Evolutionary conservation across 2,113 vertebrate genomes (phyloP).

Genomic region (Silurus glanis): DNA sequence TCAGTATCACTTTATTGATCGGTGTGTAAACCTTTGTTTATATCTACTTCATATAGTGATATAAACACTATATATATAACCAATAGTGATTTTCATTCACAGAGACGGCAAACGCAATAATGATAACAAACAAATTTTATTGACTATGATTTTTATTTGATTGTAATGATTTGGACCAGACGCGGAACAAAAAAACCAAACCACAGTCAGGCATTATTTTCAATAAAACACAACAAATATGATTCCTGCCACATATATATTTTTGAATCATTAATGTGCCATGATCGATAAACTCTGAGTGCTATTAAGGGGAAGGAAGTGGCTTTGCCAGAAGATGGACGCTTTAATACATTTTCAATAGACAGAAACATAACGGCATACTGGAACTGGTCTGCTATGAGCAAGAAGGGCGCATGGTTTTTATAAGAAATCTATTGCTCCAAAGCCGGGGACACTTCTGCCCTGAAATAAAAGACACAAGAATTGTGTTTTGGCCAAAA

Average conservation of each 20-base stretch:
- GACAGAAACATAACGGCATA: slow-evolving; percentile 24
- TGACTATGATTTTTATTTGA: not conserved
- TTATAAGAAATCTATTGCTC: slow-evolving; percentile 60
- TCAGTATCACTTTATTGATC: no score
- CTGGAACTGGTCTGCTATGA: slow-evolving; percentile 30
- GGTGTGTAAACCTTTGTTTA: no score
- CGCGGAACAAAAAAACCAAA: not conserved
- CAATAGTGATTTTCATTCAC: not conserved
- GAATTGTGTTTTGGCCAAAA: slow-evolving; percentile 52
- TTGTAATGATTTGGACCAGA: not conserved
- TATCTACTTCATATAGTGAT: not conserved
- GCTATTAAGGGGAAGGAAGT: slow-evolving; percentile 33
- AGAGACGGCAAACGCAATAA: not conserved
- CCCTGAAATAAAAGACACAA: slow-evolving; percentile 51
- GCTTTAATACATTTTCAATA: slow-evolving; percentile 56
- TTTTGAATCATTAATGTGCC: not conserved
- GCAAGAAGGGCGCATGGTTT: slow-evolving; percentile 48
- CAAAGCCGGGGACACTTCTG: slow-evolving; percentile 50
- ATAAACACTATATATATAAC: not conserved
- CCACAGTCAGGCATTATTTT: no score
- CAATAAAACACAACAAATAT: not conserved
- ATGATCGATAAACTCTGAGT: not conserved
- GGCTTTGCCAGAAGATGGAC: slow-evolving; percentile 40
- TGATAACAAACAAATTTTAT: not conserved
- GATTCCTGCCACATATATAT: not conserved